Percentiles rank a stretch among this genome's conserved stretches.
These are phyloP conservation scores for Eudasyphora cyanicolor DNA, from an alignment of 2,888 invertebrate genomes.

Conservation along the genomic window DNA sequence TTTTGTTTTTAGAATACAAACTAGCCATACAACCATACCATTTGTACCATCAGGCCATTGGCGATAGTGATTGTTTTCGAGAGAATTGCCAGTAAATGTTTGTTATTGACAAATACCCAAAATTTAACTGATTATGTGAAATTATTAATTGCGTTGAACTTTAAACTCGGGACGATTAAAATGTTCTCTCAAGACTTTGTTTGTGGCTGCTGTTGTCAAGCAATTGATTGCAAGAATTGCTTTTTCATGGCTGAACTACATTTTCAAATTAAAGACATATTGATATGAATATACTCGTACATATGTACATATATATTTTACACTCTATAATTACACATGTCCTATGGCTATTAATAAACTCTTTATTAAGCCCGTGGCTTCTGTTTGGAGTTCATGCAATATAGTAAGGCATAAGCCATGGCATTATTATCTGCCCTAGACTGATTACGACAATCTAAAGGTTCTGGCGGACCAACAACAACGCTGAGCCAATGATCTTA, in stretches of 20 bases:
- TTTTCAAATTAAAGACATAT: background rate
- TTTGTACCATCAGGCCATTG: background rate
- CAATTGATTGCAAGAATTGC: background rate
- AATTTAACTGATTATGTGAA: background rate
- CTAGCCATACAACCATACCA: background rate
- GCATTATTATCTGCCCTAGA: slow-evolving; percentile 53
- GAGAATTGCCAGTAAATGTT: background rate
- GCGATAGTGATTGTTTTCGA: background rate
- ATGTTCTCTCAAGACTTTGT: background rate
- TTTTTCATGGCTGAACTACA: no score
- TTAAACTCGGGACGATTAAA: background rate
- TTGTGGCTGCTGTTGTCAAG: background rate
- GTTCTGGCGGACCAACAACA: no score
- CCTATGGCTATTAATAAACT: slow-evolving; percentile 49
- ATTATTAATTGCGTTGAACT: background rate
- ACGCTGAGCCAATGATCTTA: no score
- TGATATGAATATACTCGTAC: no score
- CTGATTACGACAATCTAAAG: slow-evolving; percentile 52
- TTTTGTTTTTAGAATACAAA: background rate
- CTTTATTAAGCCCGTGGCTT: background rate
- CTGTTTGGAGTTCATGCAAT: background rate
- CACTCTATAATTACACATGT: slow-evolving; percentile 36
- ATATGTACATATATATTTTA: background rate
- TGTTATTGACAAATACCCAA: background rate
- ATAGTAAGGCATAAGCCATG: slow-evolving; percentile 14